These are phyloP conservation scores for Penelope pileata DNA, from an alignment of 2,113 vertebrate species.

Conservation along the genomic window DNA sequence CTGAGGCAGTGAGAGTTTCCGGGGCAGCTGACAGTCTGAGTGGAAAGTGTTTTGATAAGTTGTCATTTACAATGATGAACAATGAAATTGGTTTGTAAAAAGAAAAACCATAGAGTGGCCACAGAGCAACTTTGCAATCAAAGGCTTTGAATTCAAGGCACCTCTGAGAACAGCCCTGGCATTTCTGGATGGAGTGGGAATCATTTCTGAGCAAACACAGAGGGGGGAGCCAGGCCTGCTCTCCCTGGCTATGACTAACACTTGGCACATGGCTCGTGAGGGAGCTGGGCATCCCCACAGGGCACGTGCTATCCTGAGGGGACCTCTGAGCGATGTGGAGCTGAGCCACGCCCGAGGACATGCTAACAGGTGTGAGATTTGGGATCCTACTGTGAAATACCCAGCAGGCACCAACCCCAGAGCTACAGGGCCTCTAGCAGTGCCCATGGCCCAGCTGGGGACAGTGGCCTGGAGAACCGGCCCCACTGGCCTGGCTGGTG, in stretches of 20 bases:
- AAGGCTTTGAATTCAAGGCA: constrained; percentile 23
- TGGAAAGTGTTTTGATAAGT: neutral
- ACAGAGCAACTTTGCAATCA: neutral
- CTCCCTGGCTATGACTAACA: neutral
- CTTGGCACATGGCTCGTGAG: rapidly evolving
- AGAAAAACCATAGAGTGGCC: neutral
- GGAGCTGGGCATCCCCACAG: neutral
- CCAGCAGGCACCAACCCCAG: neutral
- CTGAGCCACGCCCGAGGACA: neutral
- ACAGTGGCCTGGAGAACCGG: neutral
- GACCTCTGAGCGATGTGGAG: neutral
- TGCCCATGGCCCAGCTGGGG: neutral
- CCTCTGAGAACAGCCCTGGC: constrained; percentile 33
- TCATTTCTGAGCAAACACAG: constrained; percentile 32
- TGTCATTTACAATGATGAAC: neutral
- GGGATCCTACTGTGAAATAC: neutral
- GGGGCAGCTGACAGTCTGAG: neutral
- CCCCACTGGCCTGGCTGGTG: neutral
- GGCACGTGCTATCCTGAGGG: neutral
- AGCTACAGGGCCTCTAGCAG: neutral
- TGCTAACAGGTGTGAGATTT: neutral
- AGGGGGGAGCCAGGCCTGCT: neutral
- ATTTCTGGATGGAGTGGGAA: constrained; percentile 8
- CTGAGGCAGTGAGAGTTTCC: neutral
- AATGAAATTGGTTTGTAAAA: neutral